Evolutionary conservation across 2,113 vertebrate species (phyloP).

Genomic region (Benitochromis conjunctus): DNA sequence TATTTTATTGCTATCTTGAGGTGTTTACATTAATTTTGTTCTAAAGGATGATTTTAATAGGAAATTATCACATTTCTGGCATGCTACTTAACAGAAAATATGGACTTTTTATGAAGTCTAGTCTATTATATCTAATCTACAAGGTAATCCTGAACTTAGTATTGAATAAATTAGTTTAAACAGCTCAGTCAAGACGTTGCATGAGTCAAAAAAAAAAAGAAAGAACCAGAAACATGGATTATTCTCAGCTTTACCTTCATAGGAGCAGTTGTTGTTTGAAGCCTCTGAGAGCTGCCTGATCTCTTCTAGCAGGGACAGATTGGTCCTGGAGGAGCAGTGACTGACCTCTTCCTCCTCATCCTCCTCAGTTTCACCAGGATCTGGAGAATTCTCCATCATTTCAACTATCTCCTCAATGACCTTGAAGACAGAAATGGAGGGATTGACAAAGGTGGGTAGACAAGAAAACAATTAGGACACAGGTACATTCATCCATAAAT

Average conservation of each 20-base stretch:
- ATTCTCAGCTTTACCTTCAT: slow-evolving; percentile 73
- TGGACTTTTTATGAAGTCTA: neutral
- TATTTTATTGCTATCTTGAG: neutral
- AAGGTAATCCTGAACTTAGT: neutral
- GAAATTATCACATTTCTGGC: neutral
- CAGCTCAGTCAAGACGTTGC: neutral
- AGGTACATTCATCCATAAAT: neutral
- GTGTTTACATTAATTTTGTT: neutral
- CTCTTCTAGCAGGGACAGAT: slow-evolving; percentile 84
- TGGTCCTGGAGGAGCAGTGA: slow-evolving; percentile 75
- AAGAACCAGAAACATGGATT: neutral
- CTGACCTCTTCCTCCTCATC: slow-evolving; percentile 83
- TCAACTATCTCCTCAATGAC: slow-evolving; percentile 94
- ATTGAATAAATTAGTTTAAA: neutral
- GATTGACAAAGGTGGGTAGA: neutral
- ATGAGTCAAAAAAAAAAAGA: rapidly evolving
- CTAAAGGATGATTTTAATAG: neutral
- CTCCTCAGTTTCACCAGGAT: slow-evolving; percentile 86
- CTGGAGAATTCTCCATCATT: slow-evolving; percentile 95
- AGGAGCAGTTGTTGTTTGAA: slow-evolving; percentile 88
- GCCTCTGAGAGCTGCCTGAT: slow-evolving; percentile 83
- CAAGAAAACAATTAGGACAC: neutral
- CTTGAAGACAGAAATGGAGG: slow-evolving; percentile 53
- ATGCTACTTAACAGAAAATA: neutral
- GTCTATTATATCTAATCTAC: neutral